Evolutionary conservation across 2,113 vertebrate species (phyloP).

Genomic region (Thalassarche chlororhynchos): DNA sequence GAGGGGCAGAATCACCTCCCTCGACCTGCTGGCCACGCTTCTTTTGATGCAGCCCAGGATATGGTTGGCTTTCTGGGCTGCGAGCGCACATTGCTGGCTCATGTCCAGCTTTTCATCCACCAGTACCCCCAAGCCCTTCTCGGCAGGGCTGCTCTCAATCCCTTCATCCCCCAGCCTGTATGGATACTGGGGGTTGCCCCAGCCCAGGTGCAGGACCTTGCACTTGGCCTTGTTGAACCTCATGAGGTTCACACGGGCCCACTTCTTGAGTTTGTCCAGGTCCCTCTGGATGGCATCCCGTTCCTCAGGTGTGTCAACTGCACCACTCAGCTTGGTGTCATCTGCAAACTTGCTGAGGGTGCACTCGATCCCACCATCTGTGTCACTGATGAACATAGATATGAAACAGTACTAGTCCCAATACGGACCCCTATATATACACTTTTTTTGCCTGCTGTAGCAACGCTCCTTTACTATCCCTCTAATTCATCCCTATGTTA

Average conservation of each 20-base stretch:
- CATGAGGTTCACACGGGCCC: neutral
- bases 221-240: neutral
- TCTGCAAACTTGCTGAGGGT: neutral
- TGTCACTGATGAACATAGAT: neutral
- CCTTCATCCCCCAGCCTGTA: neutral
- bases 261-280: no score
- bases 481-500: neutral
- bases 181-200: neutral
- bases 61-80: fast-evolving
- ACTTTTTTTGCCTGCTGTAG: neutral
- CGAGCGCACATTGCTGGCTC: fast-evolving
- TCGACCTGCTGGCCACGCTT: neutral
- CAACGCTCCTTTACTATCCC: neutral
- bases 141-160: no score
- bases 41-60: neutral
- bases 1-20: no score
- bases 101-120: no score
- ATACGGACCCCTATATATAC: fast-evolving
- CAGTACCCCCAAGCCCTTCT: no score
- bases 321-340: neutral
- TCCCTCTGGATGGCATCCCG: neutral
- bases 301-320: fast-evolving
- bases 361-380: fast-evolving
- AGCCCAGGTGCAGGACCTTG: neutral
- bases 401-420: neutral